Base-by-base conservation (phyloP, 2,113 vertebrate genomes). In the Trogon surrucura region DNA sequence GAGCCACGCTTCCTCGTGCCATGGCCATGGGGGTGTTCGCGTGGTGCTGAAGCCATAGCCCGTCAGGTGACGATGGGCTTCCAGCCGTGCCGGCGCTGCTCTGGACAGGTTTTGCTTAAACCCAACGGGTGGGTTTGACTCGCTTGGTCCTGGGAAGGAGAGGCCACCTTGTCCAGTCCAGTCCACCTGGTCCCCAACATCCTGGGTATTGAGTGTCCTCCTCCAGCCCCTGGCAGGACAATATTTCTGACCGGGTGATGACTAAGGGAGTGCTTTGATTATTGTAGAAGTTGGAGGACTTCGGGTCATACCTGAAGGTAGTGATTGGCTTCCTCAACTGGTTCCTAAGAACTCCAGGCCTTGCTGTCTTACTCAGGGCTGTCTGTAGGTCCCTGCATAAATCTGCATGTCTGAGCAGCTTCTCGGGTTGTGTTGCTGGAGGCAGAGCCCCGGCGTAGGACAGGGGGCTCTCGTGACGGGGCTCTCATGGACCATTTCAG, bases 1-100 rank as follows among this genome's bases (percentile, higher is more conserved):
- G 8, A 47, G 80, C 36, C 38, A 2, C 36, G 3, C 1, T 4
- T 17, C 58, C 62, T 47, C 4, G 0, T 1, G 13, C 23, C 4
- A 3, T 4, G 8, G 53, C 41, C 23, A 2, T 1, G 5, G 47
- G 26, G 66, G 5, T 1, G 0, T 23, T 72, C 5, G 0, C 1
- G 0, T 6, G n/a, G 13, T 36, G 69, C 41, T 10, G 11, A 54
- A 36, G 26, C 16, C 34, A 2, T 36, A 34, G 3, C 36, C 44
- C 65, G 19, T 27, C 5, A 5, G 41, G 47, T 16, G 69, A 3
- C 27, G 41, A 2, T 3, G 62, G 70, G 69, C 47, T 80, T 67
- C 61, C 6, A 6, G 11, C 14, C 0, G 16, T 25, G 45, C 26
- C 25, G 1, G 41, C 10, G 41, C 32, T 64, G 45, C 61, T 51